Conservation (phyloP, 2,113 vertebrate genomes). For the Galbula dea region DNA sequence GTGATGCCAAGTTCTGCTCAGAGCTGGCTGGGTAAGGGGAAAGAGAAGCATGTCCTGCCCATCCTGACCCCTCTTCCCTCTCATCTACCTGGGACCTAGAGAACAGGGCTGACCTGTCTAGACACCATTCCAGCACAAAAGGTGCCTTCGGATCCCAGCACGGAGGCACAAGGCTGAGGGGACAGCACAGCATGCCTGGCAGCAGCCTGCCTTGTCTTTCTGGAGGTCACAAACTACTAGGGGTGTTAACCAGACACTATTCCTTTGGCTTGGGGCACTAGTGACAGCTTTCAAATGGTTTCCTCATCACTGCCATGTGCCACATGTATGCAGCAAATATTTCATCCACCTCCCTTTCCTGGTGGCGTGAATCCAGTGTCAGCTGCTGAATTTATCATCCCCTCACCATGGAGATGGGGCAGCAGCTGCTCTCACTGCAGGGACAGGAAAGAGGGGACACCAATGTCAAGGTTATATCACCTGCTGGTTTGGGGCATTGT, state of each 20-base stretch:
- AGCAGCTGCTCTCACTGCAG: not conserved
- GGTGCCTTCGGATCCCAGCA: not conserved
- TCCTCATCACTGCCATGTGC: not conserved
- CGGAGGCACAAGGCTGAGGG: not conserved
- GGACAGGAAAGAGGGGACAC: not conserved
- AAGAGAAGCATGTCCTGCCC: not conserved
- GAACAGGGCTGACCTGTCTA: not conserved
- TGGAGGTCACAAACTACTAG: not conserved
- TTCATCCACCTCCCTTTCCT: not conserved
- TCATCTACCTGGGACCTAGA: accelerated
- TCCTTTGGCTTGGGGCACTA: not conserved
- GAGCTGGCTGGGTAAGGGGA: not conserved
- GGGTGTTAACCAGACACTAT: not conserved
- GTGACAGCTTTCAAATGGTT: not conserved
- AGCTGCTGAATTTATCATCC: not conserved
- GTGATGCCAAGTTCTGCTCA: not conserved
- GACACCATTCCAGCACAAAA: not conserved
- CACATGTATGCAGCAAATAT: not conserved
- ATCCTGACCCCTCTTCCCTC: no score
- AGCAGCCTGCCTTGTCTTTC: not conserved
- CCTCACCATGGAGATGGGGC: not conserved
- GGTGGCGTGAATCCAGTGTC: not conserved
- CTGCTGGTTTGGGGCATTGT: not conserved
- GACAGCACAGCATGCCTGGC: not conserved
- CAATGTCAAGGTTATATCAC: not conserved